Evolutionary conservation across 2,797 vertebrate species (phyloP), one percentile per base, ranked within the genome.

Genomic region (Pseudomugil tenellus): DNA sequence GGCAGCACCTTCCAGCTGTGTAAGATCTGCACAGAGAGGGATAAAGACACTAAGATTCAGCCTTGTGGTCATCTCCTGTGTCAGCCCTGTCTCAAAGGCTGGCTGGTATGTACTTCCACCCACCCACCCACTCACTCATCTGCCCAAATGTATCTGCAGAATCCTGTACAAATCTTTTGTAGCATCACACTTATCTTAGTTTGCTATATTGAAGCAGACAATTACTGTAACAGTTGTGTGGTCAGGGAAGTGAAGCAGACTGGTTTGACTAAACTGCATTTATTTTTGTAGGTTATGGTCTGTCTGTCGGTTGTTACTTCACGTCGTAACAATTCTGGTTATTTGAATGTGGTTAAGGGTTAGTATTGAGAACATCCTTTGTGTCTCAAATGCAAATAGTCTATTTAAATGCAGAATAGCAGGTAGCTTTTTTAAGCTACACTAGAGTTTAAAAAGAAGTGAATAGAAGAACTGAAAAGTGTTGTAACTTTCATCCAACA

Each of bases 61-160:
- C 96, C 96, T 0, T 97, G 96, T 1, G 96, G 96, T 4, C 96
- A 97, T 77, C 92, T 97, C 26, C 87, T 97, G n/a, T 97, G 96
- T 28, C 71, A 87, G 31, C 68, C 39, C 37, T 97, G 96, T 74
- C 94, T 97, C 49, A 89, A 65, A 0, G 51, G 92, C 31, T 97
- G 96, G 96, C 94, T 95, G 95, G 96, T 96, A 92, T 63, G 68
- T 43, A 51, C 7, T 51, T 1, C 12, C 25, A 43, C 37, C 35
- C 31, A 43, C 37, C 35, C 31, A 54, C 9, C 21, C 19, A 49
- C 25, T 52, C 21, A 23, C 12, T 7, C 32, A 32, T 7, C 4
- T 52, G 2, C 10, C 49, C n/a, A 31, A 28, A 26, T 49, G 12
- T 43, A 16, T 6, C 4, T 43, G 26, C 28, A 59, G 19, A 67